These are phyloP conservation scores for Myiozetetes cayanensis DNA, from an alignment of 2,113 vertebrate genomes.

Conservation along the genomic window DNA sequence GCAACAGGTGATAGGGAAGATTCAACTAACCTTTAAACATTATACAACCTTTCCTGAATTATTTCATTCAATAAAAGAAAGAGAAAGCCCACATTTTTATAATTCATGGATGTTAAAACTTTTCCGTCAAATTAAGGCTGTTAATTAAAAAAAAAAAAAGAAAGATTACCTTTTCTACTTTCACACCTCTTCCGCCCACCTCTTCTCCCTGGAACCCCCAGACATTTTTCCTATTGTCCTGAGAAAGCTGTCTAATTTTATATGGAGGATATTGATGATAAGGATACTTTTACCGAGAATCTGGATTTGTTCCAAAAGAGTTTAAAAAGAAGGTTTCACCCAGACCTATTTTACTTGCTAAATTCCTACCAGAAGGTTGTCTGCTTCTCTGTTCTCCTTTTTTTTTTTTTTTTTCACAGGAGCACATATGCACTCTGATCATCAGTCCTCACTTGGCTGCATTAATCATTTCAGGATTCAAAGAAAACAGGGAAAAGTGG, in stretches of 20 bases:
- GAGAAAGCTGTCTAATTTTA: neutral
- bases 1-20: neutral
- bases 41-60: neutral
- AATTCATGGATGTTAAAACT: neutral
- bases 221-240: neutral
- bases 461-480: neutral
- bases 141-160: neutral
- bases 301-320: neutral
- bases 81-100: neutral
- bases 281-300: neutral
- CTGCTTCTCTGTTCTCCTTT: neutral
- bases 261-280: neutral
- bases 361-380: neutral
- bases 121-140: neutral
- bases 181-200: fast-evolving
- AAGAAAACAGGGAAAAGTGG: neutral
- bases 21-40: neutral
- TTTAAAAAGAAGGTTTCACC: neutral
- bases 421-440: neutral
- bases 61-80: neutral
- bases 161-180: fast-evolving
- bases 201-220: fast-evolving
- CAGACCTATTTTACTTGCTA: neutral
- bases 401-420: neutral
- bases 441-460: neutral